Conservation (phyloP, 2,797 vertebrate genomes). For the Schizopygopsis malacanthus region DNA sequence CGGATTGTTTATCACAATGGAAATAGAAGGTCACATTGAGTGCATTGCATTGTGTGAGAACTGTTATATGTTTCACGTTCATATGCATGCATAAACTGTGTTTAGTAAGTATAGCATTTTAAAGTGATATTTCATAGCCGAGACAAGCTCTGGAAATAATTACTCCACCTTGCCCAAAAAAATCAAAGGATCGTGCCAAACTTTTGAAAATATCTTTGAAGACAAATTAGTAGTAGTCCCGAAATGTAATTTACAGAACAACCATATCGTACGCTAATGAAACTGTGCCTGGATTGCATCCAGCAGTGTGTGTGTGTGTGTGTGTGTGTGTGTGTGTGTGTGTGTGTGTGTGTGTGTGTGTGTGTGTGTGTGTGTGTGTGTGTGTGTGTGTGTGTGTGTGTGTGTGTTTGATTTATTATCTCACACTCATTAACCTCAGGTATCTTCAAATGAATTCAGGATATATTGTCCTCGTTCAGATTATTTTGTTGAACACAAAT, state of each 20-base stretch:
- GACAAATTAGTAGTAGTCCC: not conserved
- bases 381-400: too few relatives aligned
- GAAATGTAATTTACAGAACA: not conserved
- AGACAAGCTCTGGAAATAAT: not conserved
- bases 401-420: not conserved
- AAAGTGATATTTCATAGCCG: not conserved
- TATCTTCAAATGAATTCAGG: not conserved
- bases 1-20: not conserved
- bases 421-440: not conserved
- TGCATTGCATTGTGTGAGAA: not conserved
- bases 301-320: not conserved
- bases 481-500: not conserved
- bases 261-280: not conserved
- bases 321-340: too few relatives aligned
- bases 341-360: too few relatives aligned
- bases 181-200: not conserved
- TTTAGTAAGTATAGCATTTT: not conserved
- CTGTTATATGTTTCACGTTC: not conserved
- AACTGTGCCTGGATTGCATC: not conserved
- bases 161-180: not conserved
- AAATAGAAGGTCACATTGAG: not conserved
- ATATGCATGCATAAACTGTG: not conserved
- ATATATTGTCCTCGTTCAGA: not conserved
- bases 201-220: not conserved
- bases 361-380: too few relatives aligned